Evolutionary conservation across 2,797 vertebrate genomes (phyloP), one percentile per base, ranked within the genome.

Genomic region (Austrolebias charrua): DNA sequence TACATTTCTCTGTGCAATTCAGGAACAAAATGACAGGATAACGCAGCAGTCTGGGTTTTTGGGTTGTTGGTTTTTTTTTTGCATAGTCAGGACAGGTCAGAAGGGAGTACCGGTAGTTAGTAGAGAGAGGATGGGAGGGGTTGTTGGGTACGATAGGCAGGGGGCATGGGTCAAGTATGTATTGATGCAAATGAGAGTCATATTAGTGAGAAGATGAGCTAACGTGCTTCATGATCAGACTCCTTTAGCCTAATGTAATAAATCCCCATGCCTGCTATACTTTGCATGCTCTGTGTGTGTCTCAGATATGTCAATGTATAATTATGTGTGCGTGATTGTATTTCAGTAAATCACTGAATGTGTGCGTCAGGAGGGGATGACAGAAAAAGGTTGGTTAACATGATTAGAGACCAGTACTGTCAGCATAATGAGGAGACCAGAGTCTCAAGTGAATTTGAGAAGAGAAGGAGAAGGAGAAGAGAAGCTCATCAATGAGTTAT

Each of bases 121-220:
- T 50, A 12, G 33, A 51, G 19, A 28, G 11, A 18, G 18, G 29
- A 40, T 19, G 15, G 14, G n/a, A 33, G 46, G 10, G 20, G 9
- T 16, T 9, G 46, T 5, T 14, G 29, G 20, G 15, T 46, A 9
- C 1, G n/a, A 45, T 35, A 50, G 62, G 60, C 29, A 18, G 43
- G 70, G 79, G 60, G 16, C 65, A 69, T 1, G 82, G 93, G 93
- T 95, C 92, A 95, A 95, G 90, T 88, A 86, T 1, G 61, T 82
- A 86, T 86, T 86, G 78, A 92, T 88, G 91, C 88, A 95, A 94
- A 95, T 88, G 82, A 94, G 88, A 89, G 83, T 28, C 52, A 60
- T 70, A 91, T 90, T 84, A 92, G 88, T 65, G 81, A 84, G 73
- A 46, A 84, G 62, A 89, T 45, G 69, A 80, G 77, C 88, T 88